Conservation (phyloP, 2,113 vertebrate genomes). For the Petromus typicus region DNA sequence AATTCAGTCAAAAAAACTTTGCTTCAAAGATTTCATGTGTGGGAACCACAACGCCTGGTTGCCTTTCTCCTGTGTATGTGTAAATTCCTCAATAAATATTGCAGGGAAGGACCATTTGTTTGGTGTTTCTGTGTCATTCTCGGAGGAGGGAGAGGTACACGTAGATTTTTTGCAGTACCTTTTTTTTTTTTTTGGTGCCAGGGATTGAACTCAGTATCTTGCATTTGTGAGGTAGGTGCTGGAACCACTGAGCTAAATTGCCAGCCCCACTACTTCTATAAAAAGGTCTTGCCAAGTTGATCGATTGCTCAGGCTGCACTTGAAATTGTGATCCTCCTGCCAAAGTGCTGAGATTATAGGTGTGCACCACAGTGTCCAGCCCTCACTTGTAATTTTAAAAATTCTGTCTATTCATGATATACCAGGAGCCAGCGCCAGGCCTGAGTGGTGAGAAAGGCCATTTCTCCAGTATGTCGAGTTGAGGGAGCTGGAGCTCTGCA, state of each 20-base stretch:
- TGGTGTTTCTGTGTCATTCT: conserved; percentile 50
- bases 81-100: conserved; percentile 89
- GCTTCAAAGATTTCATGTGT: conserved; percentile 79
- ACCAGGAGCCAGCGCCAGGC: not conserved
- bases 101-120: conserved; percentile 81
- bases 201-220: too few species aligned
- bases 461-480: not conserved
- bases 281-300: too few species aligned
- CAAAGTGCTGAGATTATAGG: not conserved
- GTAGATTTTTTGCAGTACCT: not conserved
- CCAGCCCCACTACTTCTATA: too few species aligned
- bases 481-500: not conserved
- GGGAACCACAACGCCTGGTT: conserved; percentile 77
- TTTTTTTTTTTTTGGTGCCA: not conserved
- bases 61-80: conserved; percentile 87
- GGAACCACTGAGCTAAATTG: too few species aligned
- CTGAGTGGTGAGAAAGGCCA: not conserved
- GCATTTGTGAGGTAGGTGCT: too few species aligned
- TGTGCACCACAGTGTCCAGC: not conserved
- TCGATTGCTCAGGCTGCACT: too few species aligned
- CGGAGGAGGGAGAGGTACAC: not conserved
- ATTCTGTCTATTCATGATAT: not conserved
- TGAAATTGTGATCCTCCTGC: not conserved
- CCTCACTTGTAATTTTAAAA: conserved; percentile 12
- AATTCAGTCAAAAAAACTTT: conserved; percentile 75